These are phyloP conservation scores for Catamblyrhynchus diadema DNA, from an alignment of 2,797 vertebrate genomes.

Conservation along the genomic window DNA sequence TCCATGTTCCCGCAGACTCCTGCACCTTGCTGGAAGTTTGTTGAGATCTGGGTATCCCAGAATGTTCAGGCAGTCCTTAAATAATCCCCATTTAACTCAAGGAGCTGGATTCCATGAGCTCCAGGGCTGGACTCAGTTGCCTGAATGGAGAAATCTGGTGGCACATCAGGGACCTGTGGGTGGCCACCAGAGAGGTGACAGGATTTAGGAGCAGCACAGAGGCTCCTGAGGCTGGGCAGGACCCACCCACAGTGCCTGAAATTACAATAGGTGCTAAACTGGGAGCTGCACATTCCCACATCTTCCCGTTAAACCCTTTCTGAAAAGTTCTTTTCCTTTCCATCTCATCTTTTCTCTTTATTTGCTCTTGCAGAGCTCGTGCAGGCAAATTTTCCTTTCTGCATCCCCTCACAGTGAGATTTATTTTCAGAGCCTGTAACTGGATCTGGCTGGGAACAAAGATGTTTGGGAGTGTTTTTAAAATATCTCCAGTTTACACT, in stretches of 20 bases:
- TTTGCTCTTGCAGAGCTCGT: background rate
- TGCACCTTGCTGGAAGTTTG: background rate
- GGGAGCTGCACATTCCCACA: background rate
- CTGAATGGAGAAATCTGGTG: background rate
- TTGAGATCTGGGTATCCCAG: background rate
- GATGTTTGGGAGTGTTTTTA: background rate
- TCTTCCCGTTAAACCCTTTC: background rate
- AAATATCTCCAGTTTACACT: background rate
- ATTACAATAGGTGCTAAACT: background rate
- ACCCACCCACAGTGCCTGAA: background rate
- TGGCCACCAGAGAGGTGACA: background rate
- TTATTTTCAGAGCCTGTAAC: slow-evolving; percentile 25
- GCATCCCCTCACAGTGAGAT: background rate
- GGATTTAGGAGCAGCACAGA: background rate
- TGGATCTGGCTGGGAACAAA: slow-evolving; percentile 12
- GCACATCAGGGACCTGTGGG: background rate
- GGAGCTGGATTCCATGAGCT: background rate
- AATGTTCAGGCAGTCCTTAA: background rate
- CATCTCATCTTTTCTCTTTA: background rate
- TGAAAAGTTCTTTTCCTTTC: background rate
- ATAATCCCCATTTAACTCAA: background rate
- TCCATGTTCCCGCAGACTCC: background rate
- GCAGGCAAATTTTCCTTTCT: background rate
- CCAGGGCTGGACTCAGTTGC: background rate
- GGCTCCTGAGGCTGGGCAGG: background rate